Percentiles rank a stretch among this genome's conserved stretches.
phyloP scores from a whole-genome alignment of 2,797 vertebrate genomes.

The Zalophus californianus region DNA sequence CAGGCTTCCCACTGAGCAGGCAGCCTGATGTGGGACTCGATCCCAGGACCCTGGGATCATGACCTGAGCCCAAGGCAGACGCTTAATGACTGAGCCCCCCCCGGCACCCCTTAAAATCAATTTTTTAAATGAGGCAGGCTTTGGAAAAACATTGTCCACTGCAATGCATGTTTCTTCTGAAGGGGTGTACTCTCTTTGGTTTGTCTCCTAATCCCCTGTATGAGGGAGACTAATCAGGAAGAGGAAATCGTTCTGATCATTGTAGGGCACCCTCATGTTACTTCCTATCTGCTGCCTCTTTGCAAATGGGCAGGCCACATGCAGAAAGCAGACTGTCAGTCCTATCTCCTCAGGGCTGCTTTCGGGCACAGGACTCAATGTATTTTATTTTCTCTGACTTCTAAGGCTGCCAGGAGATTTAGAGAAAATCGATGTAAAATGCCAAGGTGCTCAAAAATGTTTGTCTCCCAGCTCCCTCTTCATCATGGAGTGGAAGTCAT shows the following conservation, averaged over 20 bases:
- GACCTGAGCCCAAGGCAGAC: too few relatives aligned
- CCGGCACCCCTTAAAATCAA: too few relatives aligned
- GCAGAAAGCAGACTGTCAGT: not conserved
- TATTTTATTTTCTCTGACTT: constrained; percentile 24
- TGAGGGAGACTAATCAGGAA: not conserved
- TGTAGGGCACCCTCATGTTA: not conserved
- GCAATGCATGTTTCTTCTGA: not conserved
- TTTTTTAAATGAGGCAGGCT: not conserved
- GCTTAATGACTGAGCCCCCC: too few relatives aligned
- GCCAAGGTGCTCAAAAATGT: not conserved
- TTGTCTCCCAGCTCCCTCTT: not conserved
- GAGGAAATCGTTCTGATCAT: not conserved
- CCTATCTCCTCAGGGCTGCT: not conserved
- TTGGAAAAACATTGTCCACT: not conserved
- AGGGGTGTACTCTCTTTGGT: not conserved
- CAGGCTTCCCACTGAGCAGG: too few relatives aligned
- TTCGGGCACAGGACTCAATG: not conserved
- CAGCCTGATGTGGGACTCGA: too few relatives aligned
- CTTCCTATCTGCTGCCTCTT: not conserved
- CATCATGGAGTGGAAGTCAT: not conserved
- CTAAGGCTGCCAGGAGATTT: not conserved
- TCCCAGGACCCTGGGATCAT: too few relatives aligned
- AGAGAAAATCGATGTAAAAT: not conserved
- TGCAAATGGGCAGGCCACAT: not conserved
- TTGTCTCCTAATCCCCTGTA: not conserved